phyloP scores from a whole-genome alignment of 2,888 invertebrate species.

The Drosophila monieri region DNA sequence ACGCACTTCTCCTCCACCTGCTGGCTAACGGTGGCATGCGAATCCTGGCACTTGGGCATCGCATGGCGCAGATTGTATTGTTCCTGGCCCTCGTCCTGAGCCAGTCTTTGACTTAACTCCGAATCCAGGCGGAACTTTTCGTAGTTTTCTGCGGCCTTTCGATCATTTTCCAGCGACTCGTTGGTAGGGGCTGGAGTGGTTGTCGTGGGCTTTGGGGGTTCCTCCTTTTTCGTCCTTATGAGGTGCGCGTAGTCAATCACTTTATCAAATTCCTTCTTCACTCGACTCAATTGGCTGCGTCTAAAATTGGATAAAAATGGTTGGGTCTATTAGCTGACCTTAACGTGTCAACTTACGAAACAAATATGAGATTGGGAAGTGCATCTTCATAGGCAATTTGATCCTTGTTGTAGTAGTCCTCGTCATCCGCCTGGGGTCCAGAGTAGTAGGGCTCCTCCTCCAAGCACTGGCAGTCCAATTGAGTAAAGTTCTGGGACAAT shows the following conservation, averaged over 20 bases:
- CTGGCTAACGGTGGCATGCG: constrained; percentile 49
- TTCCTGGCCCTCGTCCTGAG: constrained; percentile 65
- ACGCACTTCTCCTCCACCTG: constrained; percentile 67
- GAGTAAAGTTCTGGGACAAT: constrained; percentile 5
- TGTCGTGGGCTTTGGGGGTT: constrained; percentile 8
- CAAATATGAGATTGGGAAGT: constrained; percentile 73
- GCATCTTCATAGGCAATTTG: constrained; percentile 70
- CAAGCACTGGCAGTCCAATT: constrained; percentile 61
- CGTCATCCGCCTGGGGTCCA: constrained; percentile 74
- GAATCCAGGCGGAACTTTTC: constrained; percentile 33
- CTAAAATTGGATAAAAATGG: constrained; percentile 22
- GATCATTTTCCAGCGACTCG: neutral
- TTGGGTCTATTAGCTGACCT: neutral
- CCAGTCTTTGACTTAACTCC: constrained; percentile 35
- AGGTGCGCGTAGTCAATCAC: constrained; percentile 48
- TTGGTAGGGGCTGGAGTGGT: constrained; percentile 9
- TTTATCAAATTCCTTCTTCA: constrained; percentile 52
- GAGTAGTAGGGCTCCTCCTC: constrained; percentile 54
- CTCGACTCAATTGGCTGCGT: constrained; percentile 17
- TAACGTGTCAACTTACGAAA: constrained; percentile 67
- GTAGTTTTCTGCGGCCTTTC: constrained; percentile 34
- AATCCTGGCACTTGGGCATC: constrained; percentile 48
- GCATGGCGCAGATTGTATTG: constrained; percentile 57
- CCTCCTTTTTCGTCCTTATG: constrained; percentile 1
- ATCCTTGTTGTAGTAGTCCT: constrained; percentile 73